Conservation (phyloP, 35 echinoderm and acorn worm species). For the Ophioderma brevispina region DNA sequence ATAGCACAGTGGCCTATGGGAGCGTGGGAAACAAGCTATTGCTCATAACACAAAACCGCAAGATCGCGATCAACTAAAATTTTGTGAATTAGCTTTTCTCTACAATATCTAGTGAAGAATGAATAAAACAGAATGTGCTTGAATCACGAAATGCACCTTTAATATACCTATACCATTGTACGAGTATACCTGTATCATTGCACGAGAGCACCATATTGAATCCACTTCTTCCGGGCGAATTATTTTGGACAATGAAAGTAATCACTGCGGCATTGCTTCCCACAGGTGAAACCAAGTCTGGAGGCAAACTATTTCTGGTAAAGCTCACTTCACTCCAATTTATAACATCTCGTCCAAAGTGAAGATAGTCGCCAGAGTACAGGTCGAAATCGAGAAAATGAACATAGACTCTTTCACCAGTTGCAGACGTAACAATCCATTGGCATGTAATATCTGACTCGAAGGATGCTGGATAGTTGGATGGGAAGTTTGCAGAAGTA, state of each 20-base stretch:
- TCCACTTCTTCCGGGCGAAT: not conserved
- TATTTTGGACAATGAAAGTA: not conserved
- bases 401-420: not conserved
- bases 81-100: too few species aligned
- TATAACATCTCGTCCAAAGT: not conserved
- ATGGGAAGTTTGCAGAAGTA: constrained; percentile 8
- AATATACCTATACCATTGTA: too few species aligned
- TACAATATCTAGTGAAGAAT: too few species aligned
- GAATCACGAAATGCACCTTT: too few species aligned
- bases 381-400: constrained; percentile 43
- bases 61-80: too few species aligned
- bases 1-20: too few species aligned
- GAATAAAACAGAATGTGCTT: too few species aligned
- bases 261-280: not conserved
- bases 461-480: constrained; percentile 4
- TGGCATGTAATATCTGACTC: not conserved
- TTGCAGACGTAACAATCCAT: not conserved
- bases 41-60: too few species aligned
- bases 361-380: not conserved
- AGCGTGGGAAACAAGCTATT: too few species aligned
- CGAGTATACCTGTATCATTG: not conserved
- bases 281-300: not conserved
- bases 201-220: not conserved
- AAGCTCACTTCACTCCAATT: not conserved
- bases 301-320: not conserved